Conservation (phyloP, 2,113 vertebrate genomes). For the Barbus barbus region DNA sequence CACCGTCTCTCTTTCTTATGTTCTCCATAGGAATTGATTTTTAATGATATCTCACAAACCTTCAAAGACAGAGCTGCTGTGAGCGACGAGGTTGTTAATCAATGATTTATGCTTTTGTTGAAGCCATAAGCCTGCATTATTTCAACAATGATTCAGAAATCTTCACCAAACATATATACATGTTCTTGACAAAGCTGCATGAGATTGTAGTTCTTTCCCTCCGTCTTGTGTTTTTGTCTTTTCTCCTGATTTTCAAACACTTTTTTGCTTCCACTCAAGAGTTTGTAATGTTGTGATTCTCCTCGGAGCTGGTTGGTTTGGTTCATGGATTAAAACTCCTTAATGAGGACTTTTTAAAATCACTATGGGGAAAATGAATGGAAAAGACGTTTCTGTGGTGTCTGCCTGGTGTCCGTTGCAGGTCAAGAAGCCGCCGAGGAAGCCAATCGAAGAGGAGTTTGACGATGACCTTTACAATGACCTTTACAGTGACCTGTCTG, state of each 20-base stretch:
- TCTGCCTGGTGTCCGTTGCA: slow-evolving; percentile 50
- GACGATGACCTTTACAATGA: slow-evolving; percentile 72
- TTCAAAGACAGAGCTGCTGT: neutral
- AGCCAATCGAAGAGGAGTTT: slow-evolving; percentile 64
- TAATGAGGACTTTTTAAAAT: neutral
- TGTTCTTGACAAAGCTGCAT: neutral
- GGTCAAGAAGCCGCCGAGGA: slow-evolving; percentile 62
- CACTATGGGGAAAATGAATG: neutral
- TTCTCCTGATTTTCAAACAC: neutral
- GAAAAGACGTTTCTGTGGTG: neutral
- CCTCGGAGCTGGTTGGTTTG: neutral
- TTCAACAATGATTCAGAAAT: neutral
- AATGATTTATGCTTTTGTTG: neutral
- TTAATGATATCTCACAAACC: neutral
- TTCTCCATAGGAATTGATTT: neutral
- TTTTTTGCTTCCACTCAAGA: neutral
- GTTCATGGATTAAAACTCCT: neutral
- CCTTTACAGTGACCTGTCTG: slow-evolving; percentile 65
- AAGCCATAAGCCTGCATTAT: neutral
- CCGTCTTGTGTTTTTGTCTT: neutral
- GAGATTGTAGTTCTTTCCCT: neutral
- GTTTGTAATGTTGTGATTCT: neutral
- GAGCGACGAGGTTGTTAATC: neutral
- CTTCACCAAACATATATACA: neutral
- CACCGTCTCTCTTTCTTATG: neutral